Conservation (phyloP, 2,113 vertebrate species). For the Tetrax tetrax region DNA sequence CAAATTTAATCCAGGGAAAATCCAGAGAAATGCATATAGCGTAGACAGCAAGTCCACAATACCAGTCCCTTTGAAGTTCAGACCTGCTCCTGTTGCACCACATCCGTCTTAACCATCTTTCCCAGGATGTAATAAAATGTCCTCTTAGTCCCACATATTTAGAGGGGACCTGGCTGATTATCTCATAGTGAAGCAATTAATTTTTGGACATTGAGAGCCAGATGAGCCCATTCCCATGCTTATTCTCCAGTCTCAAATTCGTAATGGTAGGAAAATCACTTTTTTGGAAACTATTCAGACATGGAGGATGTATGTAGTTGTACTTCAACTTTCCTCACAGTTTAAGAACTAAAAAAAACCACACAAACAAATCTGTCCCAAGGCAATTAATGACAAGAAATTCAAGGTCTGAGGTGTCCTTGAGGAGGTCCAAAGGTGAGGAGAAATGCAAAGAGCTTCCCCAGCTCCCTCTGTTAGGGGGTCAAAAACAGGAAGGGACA, state of each 20-base stretch:
- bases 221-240: neutral
- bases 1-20: neutral
- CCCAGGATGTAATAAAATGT: neutral
- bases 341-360: neutral
- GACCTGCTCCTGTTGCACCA: neutral
- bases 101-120: rapidly evolving
- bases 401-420: neutral
- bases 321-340: neutral
- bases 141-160: neutral
- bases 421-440: neutral
- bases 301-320: neutral
- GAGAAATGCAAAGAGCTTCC: neutral
- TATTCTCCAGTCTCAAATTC: no score
- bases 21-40: rapidly evolving
- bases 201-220: neutral
- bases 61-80: neutral
- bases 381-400: neutral
- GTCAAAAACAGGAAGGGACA: neutral
- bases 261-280: rapidly evolving
- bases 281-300: neutral
- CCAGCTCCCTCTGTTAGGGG: rapidly evolving
- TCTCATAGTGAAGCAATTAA: neutral
- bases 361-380: neutral
- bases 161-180: neutral
- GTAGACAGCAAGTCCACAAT: neutral